Conservation (phyloP, 2,113 vertebrate genomes). For the Pelecanoides urinatrix region DNA sequence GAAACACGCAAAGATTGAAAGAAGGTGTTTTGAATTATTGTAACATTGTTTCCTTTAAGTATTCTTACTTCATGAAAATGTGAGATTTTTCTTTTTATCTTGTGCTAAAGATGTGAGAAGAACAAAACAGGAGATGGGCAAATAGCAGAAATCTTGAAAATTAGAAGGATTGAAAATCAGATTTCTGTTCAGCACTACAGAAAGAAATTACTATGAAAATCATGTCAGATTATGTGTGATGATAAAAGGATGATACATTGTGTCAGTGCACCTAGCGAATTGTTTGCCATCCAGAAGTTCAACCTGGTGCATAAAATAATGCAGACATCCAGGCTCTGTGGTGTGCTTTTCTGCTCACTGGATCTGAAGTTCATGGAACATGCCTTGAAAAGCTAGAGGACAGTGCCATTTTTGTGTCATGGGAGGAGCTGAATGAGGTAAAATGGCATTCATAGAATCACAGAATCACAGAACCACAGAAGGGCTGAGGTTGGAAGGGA, state of each 20-base stretch:
- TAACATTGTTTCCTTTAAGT: not conserved
- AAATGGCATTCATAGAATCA: not conserved
- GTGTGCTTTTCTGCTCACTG: not conserved
- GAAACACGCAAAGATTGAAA: not conserved
- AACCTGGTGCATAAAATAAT: not conserved
- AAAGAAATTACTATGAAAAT: not conserved
- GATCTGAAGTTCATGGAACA: not conserved
- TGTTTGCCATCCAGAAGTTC: not conserved
- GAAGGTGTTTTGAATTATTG: not conserved
- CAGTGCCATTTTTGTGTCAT: not conserved
- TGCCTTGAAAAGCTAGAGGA: not conserved
- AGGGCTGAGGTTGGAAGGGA: not conserved
- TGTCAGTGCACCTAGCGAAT: not conserved
- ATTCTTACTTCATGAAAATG: not conserved
- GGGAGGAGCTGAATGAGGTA: not conserved
- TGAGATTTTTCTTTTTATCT: not conserved
- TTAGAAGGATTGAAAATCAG: not conserved
- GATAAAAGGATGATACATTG: not conserved
- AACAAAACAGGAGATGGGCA: not conserved
- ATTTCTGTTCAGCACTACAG: not conserved
- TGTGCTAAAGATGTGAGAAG: not conserved
- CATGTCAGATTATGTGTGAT: not conserved
- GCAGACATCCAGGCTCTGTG: not conserved
- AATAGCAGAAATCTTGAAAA: not conserved
- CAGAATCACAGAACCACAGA: not conserved